Conservation (phyloP, 1,140 invertebrate genomes). For the Cecropterus lyciades region DNA sequence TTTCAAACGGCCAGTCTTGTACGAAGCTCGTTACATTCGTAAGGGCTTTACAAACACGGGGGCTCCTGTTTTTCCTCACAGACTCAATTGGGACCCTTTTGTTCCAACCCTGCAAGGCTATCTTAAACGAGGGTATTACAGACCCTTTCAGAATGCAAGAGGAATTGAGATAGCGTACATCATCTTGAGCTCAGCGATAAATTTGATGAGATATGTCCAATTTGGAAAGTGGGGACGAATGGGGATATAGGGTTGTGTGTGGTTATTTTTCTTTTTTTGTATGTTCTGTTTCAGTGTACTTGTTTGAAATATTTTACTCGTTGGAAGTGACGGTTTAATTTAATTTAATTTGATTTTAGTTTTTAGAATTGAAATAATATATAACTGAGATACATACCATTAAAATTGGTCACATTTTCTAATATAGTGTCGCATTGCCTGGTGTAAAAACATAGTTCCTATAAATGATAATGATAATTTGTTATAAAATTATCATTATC, state of each 20-base stretch:
- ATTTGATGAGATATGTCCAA: constrained; percentile 37
- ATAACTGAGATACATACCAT: too few relatives aligned
- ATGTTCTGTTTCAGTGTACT: not conserved
- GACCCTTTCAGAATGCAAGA: constrained; percentile 40
- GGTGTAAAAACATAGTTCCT: too few relatives aligned
- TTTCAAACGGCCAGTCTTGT: constrained; percentile 37
- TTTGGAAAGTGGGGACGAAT: constrained; percentile 29
- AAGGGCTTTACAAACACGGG: constrained; percentile 53
- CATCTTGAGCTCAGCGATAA: constrained; percentile 33
- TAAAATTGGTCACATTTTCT: too few relatives aligned
- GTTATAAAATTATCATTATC: too few relatives aligned
- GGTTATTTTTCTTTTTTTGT: constrained; percentile 12
- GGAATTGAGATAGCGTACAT: constrained; percentile 36
- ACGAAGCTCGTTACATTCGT: constrained; percentile 48
- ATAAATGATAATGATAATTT: too few relatives aligned
- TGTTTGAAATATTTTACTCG: too few relatives aligned
- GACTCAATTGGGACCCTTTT: constrained; percentile 58
- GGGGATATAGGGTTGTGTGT: constrained; percentile 2
- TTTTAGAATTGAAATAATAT: too few relatives aligned
- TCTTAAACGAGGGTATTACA: constrained; percentile 49
- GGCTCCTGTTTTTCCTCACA: constrained; percentile 48
- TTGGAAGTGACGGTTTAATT: too few relatives aligned
- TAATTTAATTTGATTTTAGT: too few relatives aligned
- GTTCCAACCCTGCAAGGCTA: constrained; percentile 48
- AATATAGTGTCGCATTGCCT: too few relatives aligned